phyloP scores from a whole-genome alignment of 2,113 vertebrate genomes.

The Hyperoodon ampullatus region DNA sequence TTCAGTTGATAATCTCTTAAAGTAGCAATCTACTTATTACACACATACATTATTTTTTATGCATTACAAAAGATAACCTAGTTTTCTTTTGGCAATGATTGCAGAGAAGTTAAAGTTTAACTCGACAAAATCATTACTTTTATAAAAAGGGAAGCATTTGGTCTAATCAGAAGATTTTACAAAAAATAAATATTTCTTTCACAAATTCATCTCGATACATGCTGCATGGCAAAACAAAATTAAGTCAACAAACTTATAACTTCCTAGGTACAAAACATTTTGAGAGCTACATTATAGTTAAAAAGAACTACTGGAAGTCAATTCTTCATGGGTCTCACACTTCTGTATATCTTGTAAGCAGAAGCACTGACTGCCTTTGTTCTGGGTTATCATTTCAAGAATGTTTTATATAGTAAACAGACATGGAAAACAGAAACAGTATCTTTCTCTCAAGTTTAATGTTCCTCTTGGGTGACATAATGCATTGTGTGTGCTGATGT shows the following conservation, averaged over 20 bases:
- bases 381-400: neutral
- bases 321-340: neutral
- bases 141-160: neutral
- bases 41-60: neutral
- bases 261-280: neutral
- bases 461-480: neutral
- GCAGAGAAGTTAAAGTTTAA: too few species aligned
- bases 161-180: neutral
- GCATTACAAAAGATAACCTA: neutral
- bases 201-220: neutral
- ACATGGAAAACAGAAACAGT: neutral
- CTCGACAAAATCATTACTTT: neutral
- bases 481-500: neutral
- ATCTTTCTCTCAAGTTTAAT: neutral
- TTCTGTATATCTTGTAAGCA: neutral
- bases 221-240: neutral
- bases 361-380: neutral
- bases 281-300: neutral
- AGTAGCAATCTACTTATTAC: neutral
- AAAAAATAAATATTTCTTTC: neutral
- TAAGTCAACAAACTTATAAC: neutral
- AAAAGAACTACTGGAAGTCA: neutral
- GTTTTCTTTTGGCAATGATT: neutral
- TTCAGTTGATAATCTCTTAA: neutral
- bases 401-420: neutral